Evolutionary conservation across 92 coral and sea anemone genomes (phyloP).

Genomic region (Bergia puertoricense): DNA sequence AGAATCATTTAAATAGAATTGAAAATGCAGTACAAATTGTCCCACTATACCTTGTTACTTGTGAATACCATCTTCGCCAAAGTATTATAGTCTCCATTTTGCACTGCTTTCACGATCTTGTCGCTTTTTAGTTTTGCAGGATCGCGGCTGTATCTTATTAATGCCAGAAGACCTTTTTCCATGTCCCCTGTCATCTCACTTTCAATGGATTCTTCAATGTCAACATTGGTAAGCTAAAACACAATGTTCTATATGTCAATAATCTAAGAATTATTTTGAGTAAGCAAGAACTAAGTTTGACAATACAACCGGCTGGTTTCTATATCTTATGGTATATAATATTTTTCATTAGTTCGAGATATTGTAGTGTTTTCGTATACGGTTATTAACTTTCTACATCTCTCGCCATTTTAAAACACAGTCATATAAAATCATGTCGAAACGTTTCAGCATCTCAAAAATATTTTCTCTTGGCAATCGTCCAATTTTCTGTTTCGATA

Average conservation of each 20-base stretch:
- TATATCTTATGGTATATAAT: no score
- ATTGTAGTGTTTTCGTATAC: not conserved
- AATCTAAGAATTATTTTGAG: not conserved
- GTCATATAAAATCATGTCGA: no score
- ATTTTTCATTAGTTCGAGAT: no score
- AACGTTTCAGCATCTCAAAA: no score
- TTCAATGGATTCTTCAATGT: slow-evolving; percentile 25
- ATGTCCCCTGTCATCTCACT: slow-evolving; percentile 43
- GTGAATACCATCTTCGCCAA: slow-evolving; percentile 15
- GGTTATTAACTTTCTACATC: not conserved
- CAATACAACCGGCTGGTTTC: no score
- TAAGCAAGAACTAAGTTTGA: no score
- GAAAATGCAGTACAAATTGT: not conserved
- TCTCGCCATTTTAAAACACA: no score
- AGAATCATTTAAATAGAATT: not conserved
- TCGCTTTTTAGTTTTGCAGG: slow-evolving; percentile 21
- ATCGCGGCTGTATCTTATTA: slow-evolving; percentile 31
- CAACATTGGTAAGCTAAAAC: slow-evolving; percentile 6
- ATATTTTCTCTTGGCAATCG: no score
- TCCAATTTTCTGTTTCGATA: no score
- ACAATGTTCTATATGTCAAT: no score
- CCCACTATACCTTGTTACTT: slow-evolving; percentile 15
- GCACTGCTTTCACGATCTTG: slow-evolving; percentile 16
- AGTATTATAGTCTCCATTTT: slow-evolving; percentile 12
- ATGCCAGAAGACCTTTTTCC: slow-evolving; percentile 34